phyloP scores from a whole-genome alignment of 1,140 invertebrate genomes.

The Pemphigus obesinymphae region DNA sequence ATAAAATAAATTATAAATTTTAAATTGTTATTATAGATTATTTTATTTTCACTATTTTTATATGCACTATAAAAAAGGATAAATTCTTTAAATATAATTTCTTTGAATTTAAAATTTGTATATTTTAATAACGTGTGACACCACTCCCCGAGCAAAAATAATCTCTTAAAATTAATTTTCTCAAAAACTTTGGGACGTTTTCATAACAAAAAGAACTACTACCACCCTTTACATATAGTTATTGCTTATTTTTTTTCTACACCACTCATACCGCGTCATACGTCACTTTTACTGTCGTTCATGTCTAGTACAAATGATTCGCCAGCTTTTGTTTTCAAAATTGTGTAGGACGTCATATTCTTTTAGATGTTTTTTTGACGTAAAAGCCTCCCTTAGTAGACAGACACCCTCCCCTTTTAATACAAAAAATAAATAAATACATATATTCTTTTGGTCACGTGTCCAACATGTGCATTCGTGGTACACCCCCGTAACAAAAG shows the following conservation, averaged over 20 bases:
- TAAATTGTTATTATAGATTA: background rate
- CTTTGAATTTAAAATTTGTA: background rate
- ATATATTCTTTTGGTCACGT: constrained; percentile 12
- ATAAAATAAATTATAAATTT: background rate
- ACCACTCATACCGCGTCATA: background rate
- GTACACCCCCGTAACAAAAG: constrained; percentile 11
- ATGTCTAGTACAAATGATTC: constrained; percentile 24
- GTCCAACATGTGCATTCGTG: background rate
- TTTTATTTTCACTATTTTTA: background rate
- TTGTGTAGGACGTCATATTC: background rate
- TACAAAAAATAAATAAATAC: background rate
- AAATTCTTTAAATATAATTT: background rate
- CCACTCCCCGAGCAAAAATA: background rate
- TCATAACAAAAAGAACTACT: constrained; percentile 7
- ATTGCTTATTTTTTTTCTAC: background rate
- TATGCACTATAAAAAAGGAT: background rate
- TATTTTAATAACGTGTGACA: background rate
- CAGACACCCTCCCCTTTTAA: constrained; percentile 8
- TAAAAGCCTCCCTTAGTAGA: constrained; percentile 6
- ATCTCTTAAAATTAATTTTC: constrained; percentile 24
- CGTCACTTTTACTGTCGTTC: background rate
- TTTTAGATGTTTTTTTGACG: constrained; percentile 33
- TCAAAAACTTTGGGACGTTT: constrained; percentile 8
- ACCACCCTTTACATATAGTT: background rate
- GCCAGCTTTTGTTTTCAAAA: constrained; percentile 27